Percentiles rank a stretch among this genome's conserved stretches.
These are phyloP conservation scores for Ruditapes philippinarum DNA, from an alignment of 1,140 invertebrate genomes.

Conservation along the genomic window DNA sequence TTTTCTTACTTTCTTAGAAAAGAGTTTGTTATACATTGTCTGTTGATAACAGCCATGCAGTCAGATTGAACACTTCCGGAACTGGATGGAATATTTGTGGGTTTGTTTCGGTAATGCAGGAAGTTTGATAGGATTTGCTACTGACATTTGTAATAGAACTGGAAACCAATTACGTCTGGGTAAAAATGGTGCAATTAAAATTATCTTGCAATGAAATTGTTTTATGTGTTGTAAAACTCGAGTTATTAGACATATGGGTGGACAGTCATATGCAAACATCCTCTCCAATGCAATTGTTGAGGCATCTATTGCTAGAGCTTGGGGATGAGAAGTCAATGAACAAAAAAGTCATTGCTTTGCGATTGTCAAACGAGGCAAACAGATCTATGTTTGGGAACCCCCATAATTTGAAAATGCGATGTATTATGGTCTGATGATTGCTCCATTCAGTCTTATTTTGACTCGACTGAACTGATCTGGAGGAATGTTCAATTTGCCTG, in stretches of 20 bases:
- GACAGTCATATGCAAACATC: constrained; percentile 33
- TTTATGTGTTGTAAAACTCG: constrained; percentile 47
- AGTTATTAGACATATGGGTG: constrained; percentile 2
- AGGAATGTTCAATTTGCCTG: background rate
- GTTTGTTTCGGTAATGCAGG: constrained; percentile 26
- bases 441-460: constrained; percentile 1
- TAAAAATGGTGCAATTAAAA: constrained; percentile 65
- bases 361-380: constrained; percentile 15
- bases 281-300: constrained; percentile 51
- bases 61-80: constrained; percentile 50
- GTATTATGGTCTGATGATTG: background rate
- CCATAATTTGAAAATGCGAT: background rate
- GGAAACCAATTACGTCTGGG: constrained; percentile 43
- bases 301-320: no score
- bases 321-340: background rate
- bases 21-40: no score
- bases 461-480: constrained; percentile 25
- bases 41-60: constrained; percentile 30
- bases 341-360: constrained; percentile 13
- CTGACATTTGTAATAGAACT: background rate
- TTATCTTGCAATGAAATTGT: no score
- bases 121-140: constrained; percentile 24
- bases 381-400: constrained; percentile 13
- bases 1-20: constrained; percentile 53
- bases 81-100: constrained; percentile 44